These are phyloP conservation scores for Mormyrops boulengeri DNA, from an alignment of 2,797 vertebrate genomes.

Conservation along the genomic window DNA sequence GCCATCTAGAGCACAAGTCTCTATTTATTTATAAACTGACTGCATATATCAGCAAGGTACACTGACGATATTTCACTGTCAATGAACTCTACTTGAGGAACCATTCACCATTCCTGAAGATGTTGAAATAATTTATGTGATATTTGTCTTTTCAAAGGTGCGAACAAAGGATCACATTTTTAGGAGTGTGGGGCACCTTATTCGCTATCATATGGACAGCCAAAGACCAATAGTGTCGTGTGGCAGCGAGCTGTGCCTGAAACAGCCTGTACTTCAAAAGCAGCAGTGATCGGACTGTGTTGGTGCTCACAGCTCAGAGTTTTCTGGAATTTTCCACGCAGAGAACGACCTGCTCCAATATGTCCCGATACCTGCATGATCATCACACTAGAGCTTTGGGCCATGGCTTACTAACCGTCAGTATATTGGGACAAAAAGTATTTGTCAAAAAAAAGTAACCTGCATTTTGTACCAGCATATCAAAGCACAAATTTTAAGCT, in stretches of 20 bases:
- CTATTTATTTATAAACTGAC: not conserved
- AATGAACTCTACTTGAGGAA: not conserved
- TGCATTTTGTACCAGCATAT: conserved; percentile 20
- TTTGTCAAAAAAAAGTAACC: conserved; percentile 11
- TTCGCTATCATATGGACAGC: conserved; percentile 85
- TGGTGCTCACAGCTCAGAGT: not conserved
- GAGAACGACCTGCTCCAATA: not conserved
- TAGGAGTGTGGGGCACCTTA: conserved; percentile 77
- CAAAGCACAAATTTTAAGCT: conserved; percentile 34
- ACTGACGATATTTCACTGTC: not conserved
- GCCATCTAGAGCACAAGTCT: not conserved
- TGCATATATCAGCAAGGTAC: not conserved
- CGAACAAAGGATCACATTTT: conserved; percentile 84
- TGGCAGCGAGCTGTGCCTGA: conserved; percentile 80
- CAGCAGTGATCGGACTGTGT: conserved; percentile 16
- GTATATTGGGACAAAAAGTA: conserved; percentile 13
- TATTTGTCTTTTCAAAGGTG: conserved; percentile 60
- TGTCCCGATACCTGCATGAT: conserved; percentile 22
- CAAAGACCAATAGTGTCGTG: conserved; percentile 81
- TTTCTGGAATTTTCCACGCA: conserved; percentile 2
- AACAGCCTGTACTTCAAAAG: conserved; percentile 66
- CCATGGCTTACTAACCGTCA: not conserved
- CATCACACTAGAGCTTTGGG: not conserved
- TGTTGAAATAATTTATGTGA: not conserved
- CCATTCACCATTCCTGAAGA: not conserved